Base-by-base conservation (phyloP, 2,888 invertebrate genomes). In the Colostygia pectinataria region DNA sequence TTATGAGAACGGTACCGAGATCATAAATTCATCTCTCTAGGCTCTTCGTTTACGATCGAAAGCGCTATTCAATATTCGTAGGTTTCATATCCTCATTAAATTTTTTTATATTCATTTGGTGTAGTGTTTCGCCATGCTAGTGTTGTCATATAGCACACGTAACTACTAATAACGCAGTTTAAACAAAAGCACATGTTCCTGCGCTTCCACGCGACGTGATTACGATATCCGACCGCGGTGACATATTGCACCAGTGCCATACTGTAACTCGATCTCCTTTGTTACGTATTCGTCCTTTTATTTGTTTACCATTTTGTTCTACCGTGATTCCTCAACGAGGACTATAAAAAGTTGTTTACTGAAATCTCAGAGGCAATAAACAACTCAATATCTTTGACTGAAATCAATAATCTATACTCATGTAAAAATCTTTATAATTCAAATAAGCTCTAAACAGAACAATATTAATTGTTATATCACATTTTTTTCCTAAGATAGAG, bases 1-100 rank as follows among this genome's bases (percentile, higher is more conserved):
- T 70, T 91, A 89, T 74, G 91, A 90, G 74, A 84, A 90, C 79
- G 90, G 90, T 91, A 88, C 74, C 66, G 63, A 64, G 64, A 75
- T 73, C 71, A 71, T 71, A 74, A 63, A 64, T 48, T 20, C 59
- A 61, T 52, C 66, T 68, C 65, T 66, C 65, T 69, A 69, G 74
- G 68, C 60, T 65, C 55, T 47, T 37, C 43, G 55, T 79, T 80
- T 72, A 79, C 72, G 73, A 79, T 77, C 70, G 80, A 82, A 85
- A 83, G 79, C 41, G 53, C 52, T 47, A 25, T 78, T 13, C 15
- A 23, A n/a, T 8, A 47, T 20, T 7, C 4, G 37, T 31, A 38
- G 37, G 45, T 39, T 38, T 23, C 8, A 34, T 42, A 14, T 31
- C 33, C 28, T 44, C 41, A 41, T 55, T 55, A 44, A 41, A 38